Evolutionary conservation across 2,113 vertebrate species (phyloP).

Genomic region (Oxygymnocypris stewartii): DNA sequence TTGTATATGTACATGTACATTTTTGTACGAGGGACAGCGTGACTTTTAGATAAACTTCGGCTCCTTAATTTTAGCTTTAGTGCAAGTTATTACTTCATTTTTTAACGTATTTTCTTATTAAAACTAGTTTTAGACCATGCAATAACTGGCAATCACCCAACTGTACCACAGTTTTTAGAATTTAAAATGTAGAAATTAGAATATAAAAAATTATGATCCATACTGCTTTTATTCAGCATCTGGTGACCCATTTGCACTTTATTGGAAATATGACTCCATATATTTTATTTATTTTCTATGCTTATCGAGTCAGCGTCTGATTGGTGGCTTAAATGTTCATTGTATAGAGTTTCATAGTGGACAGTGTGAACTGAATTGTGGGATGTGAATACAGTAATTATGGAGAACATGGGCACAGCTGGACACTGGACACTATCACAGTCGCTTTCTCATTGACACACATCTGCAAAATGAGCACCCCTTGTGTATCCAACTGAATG

Average conservation of each 20-base stretch:
- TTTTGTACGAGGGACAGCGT: background rate
- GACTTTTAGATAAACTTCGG: background rate
- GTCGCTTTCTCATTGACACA: background rate
- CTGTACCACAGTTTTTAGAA: background rate
- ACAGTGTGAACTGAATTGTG: background rate
- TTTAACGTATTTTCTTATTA: background rate
- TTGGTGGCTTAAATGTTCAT: background rate
- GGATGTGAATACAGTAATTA: background rate
- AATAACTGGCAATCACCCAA: background rate
- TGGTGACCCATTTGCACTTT: background rate
- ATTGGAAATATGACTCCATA: background rate
- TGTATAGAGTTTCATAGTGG: background rate
- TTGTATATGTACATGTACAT: background rate
- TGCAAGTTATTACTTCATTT: background rate
- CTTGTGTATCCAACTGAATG: background rate
- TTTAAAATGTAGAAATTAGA: background rate
- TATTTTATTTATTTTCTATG: background rate
- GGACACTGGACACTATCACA: constrained; percentile 10
- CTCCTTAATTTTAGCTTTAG: background rate
- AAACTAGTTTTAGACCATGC: background rate
- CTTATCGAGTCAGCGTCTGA: background rate
- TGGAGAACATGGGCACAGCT: constrained; percentile 14
- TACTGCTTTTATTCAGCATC: background rate
- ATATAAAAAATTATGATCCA: too few relatives aligned
- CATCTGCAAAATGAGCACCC: background rate